Evolutionary conservation across 2,888 invertebrate genomes (phyloP), one percentile per base, ranked within the genome.

Genomic region (Morpho achilles): DNA sequence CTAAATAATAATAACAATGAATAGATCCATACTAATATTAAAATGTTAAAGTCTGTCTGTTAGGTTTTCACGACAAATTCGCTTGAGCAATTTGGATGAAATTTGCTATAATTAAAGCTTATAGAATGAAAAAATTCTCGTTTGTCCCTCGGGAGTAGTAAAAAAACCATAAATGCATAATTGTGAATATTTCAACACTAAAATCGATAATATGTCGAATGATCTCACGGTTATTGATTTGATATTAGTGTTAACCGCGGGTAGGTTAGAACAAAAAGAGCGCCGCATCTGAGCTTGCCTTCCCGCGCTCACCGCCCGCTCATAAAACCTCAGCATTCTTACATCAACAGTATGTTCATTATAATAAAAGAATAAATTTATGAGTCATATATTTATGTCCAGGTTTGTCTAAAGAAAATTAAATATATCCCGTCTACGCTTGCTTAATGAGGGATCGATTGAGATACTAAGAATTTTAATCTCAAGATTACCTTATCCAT

Each of bases 301-400:
- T 77, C 79, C 74, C 79, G 75, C 76, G 72, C 67, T 68, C 65
- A 57, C 55, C 71, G 70, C 61, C 64, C 63, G 72, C 64, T 75
- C 79, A 82, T 87, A 85, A 86, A 87, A 84, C 80, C 76, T 73
- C 75, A 75, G 73, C 82, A 74, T 79, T 83, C 83, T 78, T 85
- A 84, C 83, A 83, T 80, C 74, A 76, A 77, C 82, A 76, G 79
- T 82, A 82, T 80, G 79, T 82, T 85, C 84, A 85, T 83, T 84
- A 84, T 87, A 87, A 88, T 87, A 86, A 81, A 86, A 84, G 76
- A 79, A 82, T 81, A 82, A 76, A 77, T 84, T 84, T 85, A 85
- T 77, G 82, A 83, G 67, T 65, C 69, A 77, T 83, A 32, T 32
- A 32, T 32, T 32, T 32, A 32, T 80, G 82, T 77, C 71, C 77